A percentile compares a stretch with the other conserved stretches of the same genome.
These are phyloP conservation scores for Pangasius krempfi DNA, from an alignment of 2,797 vertebrate genomes.

Conservation along the genomic window DNA sequence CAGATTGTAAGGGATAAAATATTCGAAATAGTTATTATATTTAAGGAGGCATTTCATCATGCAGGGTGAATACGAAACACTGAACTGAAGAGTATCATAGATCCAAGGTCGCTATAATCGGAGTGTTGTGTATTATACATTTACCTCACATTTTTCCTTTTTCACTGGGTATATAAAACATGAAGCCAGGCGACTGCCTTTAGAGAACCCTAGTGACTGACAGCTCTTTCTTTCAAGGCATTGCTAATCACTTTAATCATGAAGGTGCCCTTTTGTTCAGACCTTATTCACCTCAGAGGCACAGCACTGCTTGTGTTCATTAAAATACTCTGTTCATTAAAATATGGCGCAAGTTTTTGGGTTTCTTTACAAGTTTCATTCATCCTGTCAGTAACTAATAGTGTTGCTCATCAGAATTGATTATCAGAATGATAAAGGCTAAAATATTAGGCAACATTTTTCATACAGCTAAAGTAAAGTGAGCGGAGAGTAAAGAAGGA, in stretches of 20 bases:
- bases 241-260: conserved; percentile 73
- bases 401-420: conserved; percentile 42
- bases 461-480: conserved; percentile 49
- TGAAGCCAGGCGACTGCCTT: conserved; percentile 77
- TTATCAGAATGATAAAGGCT: conserved; percentile 43
- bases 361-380: conserved; percentile 33
- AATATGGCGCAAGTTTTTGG: conserved; percentile 38
- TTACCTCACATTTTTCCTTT: conserved; percentile 79
- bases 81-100: background rate
- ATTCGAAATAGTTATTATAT: conserved; percentile 13
- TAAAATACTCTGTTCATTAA: conserved; percentile 53
- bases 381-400: conserved; percentile 43
- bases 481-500: conserved; percentile 43
- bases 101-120: conserved; percentile 14
- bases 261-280: conserved; percentile 69
- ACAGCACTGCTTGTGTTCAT: conserved; percentile 55
- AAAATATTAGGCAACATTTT: conserved; percentile 36
- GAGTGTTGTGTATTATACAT: conserved; percentile 74
- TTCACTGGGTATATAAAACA: conserved; percentile 77
- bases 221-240: conserved; percentile 73
- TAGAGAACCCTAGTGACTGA: conserved; percentile 72
- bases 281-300: conserved; percentile 56
- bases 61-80: background rate
- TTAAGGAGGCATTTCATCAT: conserved; percentile 15
- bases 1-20: conserved; percentile 7